These are phyloP conservation scores for Amphiprion clarkii DNA, from an alignment of 2,797 vertebrate genomes.

Conservation along the genomic window DNA sequence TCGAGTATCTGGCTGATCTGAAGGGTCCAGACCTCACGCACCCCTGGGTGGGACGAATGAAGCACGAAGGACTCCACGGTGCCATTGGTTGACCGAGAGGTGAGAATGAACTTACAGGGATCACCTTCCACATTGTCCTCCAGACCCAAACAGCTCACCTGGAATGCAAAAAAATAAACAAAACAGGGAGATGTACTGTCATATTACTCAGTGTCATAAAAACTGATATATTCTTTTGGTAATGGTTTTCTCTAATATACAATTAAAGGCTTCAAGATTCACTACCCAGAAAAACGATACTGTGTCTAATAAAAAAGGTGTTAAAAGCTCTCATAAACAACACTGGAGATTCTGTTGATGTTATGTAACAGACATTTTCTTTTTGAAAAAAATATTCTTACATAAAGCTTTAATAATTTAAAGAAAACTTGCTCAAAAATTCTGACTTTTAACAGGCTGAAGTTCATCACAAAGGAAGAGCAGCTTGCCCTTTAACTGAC, in stretches of 20 bases:
- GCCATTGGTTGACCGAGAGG: conserved; percentile 89
- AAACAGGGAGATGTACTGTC: no score
- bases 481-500: neutral
- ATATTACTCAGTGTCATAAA: no score
- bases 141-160: conserved; percentile 96
- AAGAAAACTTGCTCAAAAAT: no score
- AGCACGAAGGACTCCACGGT: conserved; percentile 90
- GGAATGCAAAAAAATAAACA: conserved; percentile 3
- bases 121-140: conserved; percentile 95
- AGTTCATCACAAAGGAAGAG: no score
- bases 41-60: conserved; percentile 93
- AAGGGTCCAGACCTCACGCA: conserved; percentile 96
- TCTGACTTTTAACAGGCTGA: neutral
- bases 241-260: no score
- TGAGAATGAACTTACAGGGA: conserved; percentile 95
- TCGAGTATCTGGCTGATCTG: conserved; percentile 98
- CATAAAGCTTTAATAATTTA: no score
- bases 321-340: no score
- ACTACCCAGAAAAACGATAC: no score
- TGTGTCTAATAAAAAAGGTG: no score
- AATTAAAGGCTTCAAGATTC: neutral
- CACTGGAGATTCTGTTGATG: no score
- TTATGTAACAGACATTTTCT: no score
- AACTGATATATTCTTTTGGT: neutral
- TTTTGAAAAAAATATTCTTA: no score